Percentiles rank a stretch among this genome's conserved stretches.
Evolutionary conservation across 2,797 vertebrate species (phyloP).

Genomic region (Platyrinchus mystaceus): DNA sequence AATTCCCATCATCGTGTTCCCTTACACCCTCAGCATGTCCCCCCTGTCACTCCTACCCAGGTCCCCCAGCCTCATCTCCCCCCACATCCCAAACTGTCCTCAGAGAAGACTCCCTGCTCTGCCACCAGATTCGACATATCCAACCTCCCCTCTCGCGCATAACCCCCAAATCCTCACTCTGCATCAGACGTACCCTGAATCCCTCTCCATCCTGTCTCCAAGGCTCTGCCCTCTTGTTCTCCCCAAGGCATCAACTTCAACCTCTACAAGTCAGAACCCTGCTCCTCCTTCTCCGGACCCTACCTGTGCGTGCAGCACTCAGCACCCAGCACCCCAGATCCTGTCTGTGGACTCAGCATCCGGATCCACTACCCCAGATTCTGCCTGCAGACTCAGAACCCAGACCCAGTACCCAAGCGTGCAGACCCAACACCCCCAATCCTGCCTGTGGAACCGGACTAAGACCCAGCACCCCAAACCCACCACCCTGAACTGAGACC

Average conservation of each 20-base stretch:
- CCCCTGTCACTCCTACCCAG: fast-evolving
- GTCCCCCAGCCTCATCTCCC: not conserved
- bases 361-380: not conserved
- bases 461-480: not conserved
- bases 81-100: not conserved
- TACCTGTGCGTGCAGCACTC: not conserved
- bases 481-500: no score
- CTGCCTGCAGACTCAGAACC: not conserved
- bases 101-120: not conserved
- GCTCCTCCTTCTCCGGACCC: not conserved
- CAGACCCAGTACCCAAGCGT: not conserved
- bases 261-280: not conserved
- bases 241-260: not conserved
- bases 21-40: not conserved
- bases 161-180: not conserved
- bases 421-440: not conserved
- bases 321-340: not conserved
- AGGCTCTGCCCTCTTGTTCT: not conserved
- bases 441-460: not conserved
- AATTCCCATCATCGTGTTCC: not conserved
- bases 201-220: not conserved
- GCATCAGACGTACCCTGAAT: not conserved
- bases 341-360: no score
- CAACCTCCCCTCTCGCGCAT: not conserved
- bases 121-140: not conserved